A percentile compares a stretch with the other conserved stretches of the same genome.
Conservation (phyloP, 1,140 invertebrate species). For the Zaprionus taronus region DNA sequence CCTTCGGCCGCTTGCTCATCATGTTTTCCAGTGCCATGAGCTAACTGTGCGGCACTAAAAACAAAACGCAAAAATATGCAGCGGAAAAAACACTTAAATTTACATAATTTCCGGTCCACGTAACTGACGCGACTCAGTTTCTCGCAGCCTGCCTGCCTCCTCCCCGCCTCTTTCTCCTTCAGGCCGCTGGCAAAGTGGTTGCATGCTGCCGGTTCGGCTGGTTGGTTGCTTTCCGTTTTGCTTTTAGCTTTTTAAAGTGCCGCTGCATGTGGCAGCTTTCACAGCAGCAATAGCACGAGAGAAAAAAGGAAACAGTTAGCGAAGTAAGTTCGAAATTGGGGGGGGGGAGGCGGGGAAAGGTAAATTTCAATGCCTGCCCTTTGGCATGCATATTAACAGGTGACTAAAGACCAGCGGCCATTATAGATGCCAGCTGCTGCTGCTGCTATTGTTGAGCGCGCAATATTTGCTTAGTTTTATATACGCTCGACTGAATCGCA, state of each 20-base stretch:
- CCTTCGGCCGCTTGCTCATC: slow-evolving; percentile 61
- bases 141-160: slow-evolving; percentile 13
- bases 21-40: slow-evolving; percentile 77
- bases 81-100: slow-evolving; percentile 74
- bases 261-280: slow-evolving; percentile 37
- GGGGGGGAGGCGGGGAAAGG: no score
- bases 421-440: slow-evolving; percentile 38
- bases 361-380: slow-evolving; percentile 36
- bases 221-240: slow-evolving; percentile 20
- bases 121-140: slow-evolving; percentile 38
- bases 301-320: slow-evolving; percentile 9
- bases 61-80: slow-evolving; percentile 57
- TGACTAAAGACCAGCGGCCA: slow-evolving; percentile 53
- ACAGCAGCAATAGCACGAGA: slow-evolving; percentile 5
- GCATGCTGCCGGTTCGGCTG: slow-evolving; percentile 18
- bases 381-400: slow-evolving; percentile 55
- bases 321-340: not conserved
- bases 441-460: slow-evolving; percentile 9
- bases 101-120: slow-evolving; percentile 77
- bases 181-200: slow-evolving; percentile 34
- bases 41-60: slow-evolving; percentile 56
- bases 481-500: slow-evolving; percentile 16
- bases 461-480: slow-evolving; percentile 55
- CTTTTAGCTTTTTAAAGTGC: slow-evolving; percentile 50
- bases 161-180: not conserved